A percentile compares a stretch with the other conserved stretches of the same genome.
Evolutionary conservation across 37 sponge, comb jelly and placozoan species (phyloP).

Genomic region (Agelas oroides): DNA sequence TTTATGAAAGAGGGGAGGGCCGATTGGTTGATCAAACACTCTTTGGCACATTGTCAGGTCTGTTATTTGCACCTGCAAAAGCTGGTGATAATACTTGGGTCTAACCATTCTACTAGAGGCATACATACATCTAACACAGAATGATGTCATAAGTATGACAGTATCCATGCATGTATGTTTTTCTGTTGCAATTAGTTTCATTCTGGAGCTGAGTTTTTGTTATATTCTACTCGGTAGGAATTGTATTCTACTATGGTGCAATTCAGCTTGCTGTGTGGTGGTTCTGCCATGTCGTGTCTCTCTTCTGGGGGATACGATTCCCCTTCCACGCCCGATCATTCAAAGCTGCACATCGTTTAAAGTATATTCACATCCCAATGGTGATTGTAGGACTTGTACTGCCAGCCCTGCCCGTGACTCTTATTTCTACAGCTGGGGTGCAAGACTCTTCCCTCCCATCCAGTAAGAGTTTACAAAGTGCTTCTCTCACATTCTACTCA

Average conservation of each 20-base stretch:
- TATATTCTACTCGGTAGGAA: conserved; percentile 16
- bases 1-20: too few species aligned
- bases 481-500: conserved; percentile 28
- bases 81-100: too few species aligned
- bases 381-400: conserved; percentile 38
- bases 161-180: too few species aligned
- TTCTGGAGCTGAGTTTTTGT: not conserved
- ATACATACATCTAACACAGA: too few species aligned
- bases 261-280: conserved; percentile 36
- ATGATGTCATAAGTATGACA: too few species aligned
- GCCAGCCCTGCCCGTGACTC: conserved; percentile 16
- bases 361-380: conserved; percentile 35
- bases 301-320: conserved; percentile 22
- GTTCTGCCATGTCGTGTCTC: conserved; percentile 24
- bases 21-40: too few species aligned
- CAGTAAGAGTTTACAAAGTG: conserved; percentile 5
- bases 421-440: not conserved
- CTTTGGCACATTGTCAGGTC: too few species aligned
- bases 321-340: conserved; percentile 43
- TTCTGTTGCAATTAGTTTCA: too few species aligned
- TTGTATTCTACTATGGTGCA: conserved; percentile 19
- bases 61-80: too few species aligned
- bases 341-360: not conserved
- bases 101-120: too few species aligned
- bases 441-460: conserved; percentile 23